Conservation (phyloP, 2,797 vertebrate species). For the Esox masquinongy region DNA sequence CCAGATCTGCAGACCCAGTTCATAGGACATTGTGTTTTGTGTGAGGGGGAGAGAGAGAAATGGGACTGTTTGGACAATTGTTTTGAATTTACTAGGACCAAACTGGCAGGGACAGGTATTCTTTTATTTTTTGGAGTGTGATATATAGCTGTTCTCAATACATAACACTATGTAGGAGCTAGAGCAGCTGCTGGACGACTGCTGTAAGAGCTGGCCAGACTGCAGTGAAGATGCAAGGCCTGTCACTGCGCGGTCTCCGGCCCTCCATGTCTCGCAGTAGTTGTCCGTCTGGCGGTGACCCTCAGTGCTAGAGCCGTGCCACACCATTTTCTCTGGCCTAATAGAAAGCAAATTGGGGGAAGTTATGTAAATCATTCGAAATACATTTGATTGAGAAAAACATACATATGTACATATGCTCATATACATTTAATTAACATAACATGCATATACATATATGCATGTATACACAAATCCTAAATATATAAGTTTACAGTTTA, state of each 20-base stretch:
- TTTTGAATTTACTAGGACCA: constrained; percentile 45
- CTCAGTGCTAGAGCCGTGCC: constrained; percentile 84
- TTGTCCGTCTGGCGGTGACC: constrained; percentile 80
- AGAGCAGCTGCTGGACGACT: constrained; percentile 79
- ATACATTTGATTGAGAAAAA: neutral
- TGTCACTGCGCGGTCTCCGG: constrained; percentile 46
- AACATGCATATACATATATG: no score
- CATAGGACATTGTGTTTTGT: constrained; percentile 49
- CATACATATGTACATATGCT: no score
- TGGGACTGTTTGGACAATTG: constrained; percentile 42
- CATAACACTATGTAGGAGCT: constrained; percentile 63
- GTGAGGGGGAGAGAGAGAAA: constrained; percentile 21
- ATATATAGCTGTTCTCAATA: constrained; percentile 89
- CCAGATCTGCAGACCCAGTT: constrained; percentile 61
- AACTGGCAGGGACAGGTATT: constrained; percentile 12
- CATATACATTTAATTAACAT: no score
- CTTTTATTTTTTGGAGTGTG: constrained; percentile 62
- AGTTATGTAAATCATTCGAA: neutral
- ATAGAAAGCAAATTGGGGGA: neutral
- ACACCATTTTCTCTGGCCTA: constrained; percentile 90
- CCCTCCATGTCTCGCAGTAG: constrained; percentile 90
- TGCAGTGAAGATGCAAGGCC: constrained; percentile 84
- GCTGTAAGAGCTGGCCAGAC: constrained; percentile 81
- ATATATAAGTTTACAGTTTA: neutral
- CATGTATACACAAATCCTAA: no score